Conservation (phyloP, 2,888 invertebrate species). For the Phengaris arion region DNA sequence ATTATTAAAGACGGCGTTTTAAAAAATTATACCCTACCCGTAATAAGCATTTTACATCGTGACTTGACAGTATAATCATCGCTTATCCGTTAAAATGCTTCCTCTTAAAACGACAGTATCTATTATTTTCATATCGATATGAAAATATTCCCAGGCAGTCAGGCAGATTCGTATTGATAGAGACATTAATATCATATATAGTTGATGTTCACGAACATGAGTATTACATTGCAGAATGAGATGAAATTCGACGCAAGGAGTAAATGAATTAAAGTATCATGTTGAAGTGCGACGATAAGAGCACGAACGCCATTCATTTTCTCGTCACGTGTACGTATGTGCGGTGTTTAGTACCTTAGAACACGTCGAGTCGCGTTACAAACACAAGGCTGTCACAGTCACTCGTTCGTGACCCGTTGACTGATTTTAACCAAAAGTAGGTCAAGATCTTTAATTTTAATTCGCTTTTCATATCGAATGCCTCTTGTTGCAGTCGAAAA, state of each 20-base stretch:
- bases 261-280: conserved; percentile 3
- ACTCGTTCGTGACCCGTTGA: conserved; percentile 77
- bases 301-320: conserved; percentile 32
- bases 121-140: background rate
- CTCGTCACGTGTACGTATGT: conserved; percentile 36
- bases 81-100: background rate
- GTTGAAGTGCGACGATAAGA: conserved; percentile 3
- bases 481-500: conserved; percentile 39
- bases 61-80: conserved; percentile 1
- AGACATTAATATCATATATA: background rate
- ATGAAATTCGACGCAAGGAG: background rate
- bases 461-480: conserved; percentile 63
- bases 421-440: conserved; percentile 72
- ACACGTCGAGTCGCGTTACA: conserved; percentile 59
- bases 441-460: conserved; percentile 73
- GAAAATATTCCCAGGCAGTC: conserved; percentile 4
- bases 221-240: background rate
- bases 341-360: conserved; percentile 51
- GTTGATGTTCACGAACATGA: background rate
- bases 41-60: background rate
- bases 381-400: conserved; percentile 71
- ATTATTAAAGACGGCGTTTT: background rate
- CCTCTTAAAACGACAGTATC: background rate
- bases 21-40: conserved; percentile 1
- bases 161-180: background rate